Base-by-base conservation (phyloP, 2,113 vertebrate genomes). In the Mustelus asterias region DNA sequence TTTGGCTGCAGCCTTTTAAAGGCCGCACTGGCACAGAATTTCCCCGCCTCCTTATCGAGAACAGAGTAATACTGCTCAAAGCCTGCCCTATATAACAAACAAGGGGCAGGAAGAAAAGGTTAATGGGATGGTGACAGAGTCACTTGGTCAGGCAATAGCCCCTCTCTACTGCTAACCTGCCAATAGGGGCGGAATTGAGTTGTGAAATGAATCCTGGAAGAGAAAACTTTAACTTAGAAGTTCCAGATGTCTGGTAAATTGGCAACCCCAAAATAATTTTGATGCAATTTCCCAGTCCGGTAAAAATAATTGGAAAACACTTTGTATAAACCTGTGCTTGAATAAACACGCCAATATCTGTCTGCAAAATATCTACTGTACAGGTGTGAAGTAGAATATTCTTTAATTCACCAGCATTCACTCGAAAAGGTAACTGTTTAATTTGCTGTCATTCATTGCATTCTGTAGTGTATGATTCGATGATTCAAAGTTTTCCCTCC, bases 261-360 rank as follows among this genome's bases (percentile, higher is more conserved):
- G 60, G 60, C 60, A 93, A 67, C 33, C 0, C 60, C n/a, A n/a
- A 93, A 20, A 16, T 65, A 65, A 33, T 93, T 93, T 65, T 11
- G 37, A 93, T 65, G 58, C 89, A 67, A 65, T 93, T 22, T 65
- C 80, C 8, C n/a, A 93, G 89, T 93, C 60, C 33, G 67, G 89
- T 93, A 93, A 93, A 92, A 93, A 93, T 93, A 93, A n/a, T 37
- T 93, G 16, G 89, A 65, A 93, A 93, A 65, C 18, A 93, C n/a
- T 44, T 93, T 93, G 16, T 37, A 37, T 37, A 67, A 93, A 93
- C 63, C 48, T 41, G 60, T n/a, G n/a, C 89, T 65, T 93, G 20
- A n/a, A 93, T 37, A 93, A n/a, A 20, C 89, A 93, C 54, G 10
- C 48, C 24, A 89, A 58, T 88, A 88, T 92, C 58, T 60, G 88